Evolutionary conservation across 2,113 vertebrate species (phyloP).

Genomic region (Oxyura jamaicensis): DNA sequence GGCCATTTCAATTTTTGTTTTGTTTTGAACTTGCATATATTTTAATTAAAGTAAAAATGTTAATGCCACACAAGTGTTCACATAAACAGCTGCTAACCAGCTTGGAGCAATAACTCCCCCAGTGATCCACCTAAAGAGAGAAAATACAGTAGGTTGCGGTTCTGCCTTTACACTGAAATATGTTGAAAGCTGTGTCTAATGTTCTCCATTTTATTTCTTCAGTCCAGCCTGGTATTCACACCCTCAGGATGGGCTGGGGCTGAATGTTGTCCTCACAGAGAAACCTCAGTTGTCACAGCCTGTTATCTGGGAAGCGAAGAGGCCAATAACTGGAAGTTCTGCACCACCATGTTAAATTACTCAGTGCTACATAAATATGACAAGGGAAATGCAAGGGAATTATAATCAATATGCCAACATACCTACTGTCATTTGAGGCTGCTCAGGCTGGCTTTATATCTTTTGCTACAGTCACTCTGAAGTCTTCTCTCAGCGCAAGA

Average conservation of each 20-base stretch:
- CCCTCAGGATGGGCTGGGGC: background rate
- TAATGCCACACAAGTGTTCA: background rate
- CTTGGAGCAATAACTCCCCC: background rate
- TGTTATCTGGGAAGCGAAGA: background rate
- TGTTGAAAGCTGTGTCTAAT: background rate
- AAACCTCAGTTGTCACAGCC: background rate
- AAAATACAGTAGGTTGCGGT: background rate
- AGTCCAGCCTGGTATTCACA: background rate
- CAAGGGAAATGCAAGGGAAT: background rate
- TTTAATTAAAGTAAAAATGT: background rate
- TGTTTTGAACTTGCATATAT: background rate
- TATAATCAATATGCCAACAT: background rate
- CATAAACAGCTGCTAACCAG: background rate
- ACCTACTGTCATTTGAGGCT: background rate
- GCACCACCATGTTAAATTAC: background rate
- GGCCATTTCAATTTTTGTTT: background rate
- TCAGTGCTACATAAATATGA: fast-evolving
- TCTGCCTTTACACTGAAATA: background rate
- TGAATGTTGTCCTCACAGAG: background rate
- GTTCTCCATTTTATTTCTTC: background rate
- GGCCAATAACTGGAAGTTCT: background rate
- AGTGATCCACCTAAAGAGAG: background rate
- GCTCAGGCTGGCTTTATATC: background rate
- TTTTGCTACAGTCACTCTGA: background rate
- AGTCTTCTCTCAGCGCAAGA: background rate